phyloP scores from a whole-genome alignment of 2,797 vertebrate species.

The Hoplostethus atlanticus region DNA sequence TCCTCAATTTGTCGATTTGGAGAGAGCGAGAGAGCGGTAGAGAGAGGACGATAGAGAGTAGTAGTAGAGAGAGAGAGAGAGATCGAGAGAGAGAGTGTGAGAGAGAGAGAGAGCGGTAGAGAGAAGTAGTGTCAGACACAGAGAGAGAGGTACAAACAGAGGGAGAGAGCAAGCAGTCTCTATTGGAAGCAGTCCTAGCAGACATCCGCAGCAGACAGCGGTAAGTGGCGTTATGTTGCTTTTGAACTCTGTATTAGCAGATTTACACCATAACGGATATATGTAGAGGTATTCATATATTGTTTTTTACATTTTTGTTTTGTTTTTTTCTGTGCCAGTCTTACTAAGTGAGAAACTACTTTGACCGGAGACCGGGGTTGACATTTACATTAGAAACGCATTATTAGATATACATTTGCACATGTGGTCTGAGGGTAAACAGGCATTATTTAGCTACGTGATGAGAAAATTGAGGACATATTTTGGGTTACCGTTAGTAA shows the following conservation, averaged over 20 bases:
- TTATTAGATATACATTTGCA: not conserved
- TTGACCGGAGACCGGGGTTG: too few relatives aligned
- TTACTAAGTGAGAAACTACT: too few relatives aligned
- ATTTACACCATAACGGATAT: not conserved
- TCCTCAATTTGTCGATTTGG: constrained; percentile 56
- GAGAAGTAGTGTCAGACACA: not conserved
- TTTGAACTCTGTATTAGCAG: not conserved
- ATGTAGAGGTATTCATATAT: rapidly evolving
- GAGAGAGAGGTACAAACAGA: not conserved
- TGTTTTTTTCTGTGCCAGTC: too few relatives aligned
- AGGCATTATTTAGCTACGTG: not conserved
- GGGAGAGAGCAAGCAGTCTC: constrained; percentile 14
- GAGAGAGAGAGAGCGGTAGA: constrained; percentile 14
- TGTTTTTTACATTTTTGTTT: too few relatives aligned
- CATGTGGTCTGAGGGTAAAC: not conserved
- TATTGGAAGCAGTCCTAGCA: constrained; percentile 4
- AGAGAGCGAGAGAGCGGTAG: constrained; percentile 4
- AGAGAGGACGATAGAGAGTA: not conserved
- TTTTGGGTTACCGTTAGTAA: not conserved
- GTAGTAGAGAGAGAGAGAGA: not conserved
- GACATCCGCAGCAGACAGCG: constrained; percentile 21
- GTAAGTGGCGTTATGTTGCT: constrained; percentile 43
- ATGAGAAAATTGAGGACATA: not conserved
- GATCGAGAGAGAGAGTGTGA: constrained; percentile 7
- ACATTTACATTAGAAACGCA: too few relatives aligned